Evolutionary conservation across 2,888 invertebrate species (phyloP), one percentile per base, ranked within the genome.

Genomic region (Chymomyza procnemis): DNA sequence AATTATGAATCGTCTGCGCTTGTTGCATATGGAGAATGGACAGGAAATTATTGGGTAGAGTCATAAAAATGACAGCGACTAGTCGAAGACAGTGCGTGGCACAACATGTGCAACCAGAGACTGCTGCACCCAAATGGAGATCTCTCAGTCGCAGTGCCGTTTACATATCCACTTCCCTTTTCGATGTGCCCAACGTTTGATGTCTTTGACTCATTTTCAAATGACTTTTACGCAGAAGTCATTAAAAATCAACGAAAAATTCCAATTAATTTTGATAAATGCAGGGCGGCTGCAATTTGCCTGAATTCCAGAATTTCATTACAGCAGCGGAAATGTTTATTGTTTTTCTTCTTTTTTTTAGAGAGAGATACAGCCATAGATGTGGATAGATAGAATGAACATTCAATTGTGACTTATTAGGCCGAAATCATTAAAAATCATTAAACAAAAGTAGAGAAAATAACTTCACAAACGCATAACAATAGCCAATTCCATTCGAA

Each of bases 231-330:
- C 80, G 71, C 79, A 80, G 85, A 85, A 85, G 76, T 80, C 85
- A 79, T 85, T 84, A 85, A 85, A 84, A 72, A 77, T 79, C 74
- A 76, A 84, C 78, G 80, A 76, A 76, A 84, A 82, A 78, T 84
- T 84, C 78, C 84, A 82, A 79, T 80, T 84, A 83, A 84, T 82
- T 84, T 85, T 85, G 82, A 85, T 78, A 85, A 84, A 84, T 76
- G 80, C 79, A 74, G 75, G 73, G 71, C 67, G 71, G 57, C 18
- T 57, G 30, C 52, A 26, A 55, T 18, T 56, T 46, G 22, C 47
- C 48, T 47, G 52, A 66, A 63, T 21, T 61, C 67, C 34, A 41
- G 12, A 41, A 34, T 54, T 69, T 67, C 41, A 57, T 47, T 67
- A 67, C 63, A 30, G 48, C 64, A 67, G 67, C 77, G 81, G 81